These are phyloP conservation scores for Myotis vivesi DNA, from an alignment of 2,797 vertebrate genomes.

Conservation along the genomic window DNA sequence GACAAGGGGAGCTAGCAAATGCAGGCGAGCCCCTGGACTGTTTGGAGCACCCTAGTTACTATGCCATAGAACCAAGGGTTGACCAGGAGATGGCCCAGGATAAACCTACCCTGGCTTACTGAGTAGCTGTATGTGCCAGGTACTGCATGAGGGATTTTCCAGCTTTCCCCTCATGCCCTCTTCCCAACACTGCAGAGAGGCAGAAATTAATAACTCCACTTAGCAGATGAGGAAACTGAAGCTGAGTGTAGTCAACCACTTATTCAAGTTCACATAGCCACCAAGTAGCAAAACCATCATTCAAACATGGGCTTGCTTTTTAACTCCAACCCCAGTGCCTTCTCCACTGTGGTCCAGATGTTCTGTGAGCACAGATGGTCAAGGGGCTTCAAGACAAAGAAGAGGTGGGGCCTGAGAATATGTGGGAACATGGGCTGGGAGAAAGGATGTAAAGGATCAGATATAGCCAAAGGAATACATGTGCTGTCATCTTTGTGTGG, in stretches of 20 bases:
- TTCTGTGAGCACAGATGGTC: not conserved
- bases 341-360: not conserved
- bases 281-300: not conserved
- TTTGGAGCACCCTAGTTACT: not conserved
- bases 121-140: not conserved
- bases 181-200: not conserved
- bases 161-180: not conserved
- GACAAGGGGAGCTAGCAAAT: not conserved
- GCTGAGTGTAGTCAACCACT: not conserved
- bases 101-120: rapidly evolving
- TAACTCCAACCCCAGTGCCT: not conserved
- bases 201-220: not conserved
- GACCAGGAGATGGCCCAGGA: not conserved
- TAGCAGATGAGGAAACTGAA: not conserved
- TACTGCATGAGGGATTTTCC: not conserved
- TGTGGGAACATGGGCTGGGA: not conserved
- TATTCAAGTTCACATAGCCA: not conserved
- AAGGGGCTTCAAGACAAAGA: not conserved
- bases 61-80: not conserved
- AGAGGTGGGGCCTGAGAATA: not conserved
- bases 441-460: not conserved
- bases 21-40: too few relatives aligned
- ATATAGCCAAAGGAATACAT: not conserved
- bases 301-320: not conserved
- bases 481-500: not conserved